Percentiles rank a stretch among this genome's conserved stretches.
phyloP scores from a whole-genome alignment of 2,888 invertebrate species.

The Meta bourneti region DNA sequence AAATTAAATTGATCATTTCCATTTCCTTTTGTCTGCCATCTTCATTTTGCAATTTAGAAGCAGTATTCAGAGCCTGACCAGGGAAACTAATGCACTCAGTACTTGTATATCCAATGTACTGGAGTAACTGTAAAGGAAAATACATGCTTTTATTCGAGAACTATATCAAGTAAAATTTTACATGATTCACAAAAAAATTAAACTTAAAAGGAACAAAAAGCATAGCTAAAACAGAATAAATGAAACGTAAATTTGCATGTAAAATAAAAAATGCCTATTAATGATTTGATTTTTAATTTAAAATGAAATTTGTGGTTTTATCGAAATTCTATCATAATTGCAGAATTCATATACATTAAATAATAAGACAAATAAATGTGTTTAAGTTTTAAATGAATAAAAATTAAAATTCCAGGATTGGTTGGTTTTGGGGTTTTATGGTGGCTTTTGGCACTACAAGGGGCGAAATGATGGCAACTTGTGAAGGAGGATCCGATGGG shows the following conservation, averaged over 20 bases:
- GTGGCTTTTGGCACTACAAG: too few species aligned
- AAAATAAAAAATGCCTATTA: background rate
- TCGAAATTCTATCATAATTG: too few species aligned
- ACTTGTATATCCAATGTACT: slow-evolving; percentile 94
- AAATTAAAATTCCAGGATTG: too few species aligned
- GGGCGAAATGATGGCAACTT: too few species aligned
- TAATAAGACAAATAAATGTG: too few species aligned
- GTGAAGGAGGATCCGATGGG: too few species aligned
- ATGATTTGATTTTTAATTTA: too few species aligned
- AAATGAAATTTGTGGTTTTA: background rate
- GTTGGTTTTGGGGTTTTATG: too few species aligned
- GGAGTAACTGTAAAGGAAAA: slow-evolving; percentile 85
- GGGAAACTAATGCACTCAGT: slow-evolving; percentile 89
- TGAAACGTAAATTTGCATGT: background rate
- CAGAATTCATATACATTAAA: too few species aligned
- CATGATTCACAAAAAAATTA: background rate
- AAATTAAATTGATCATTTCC: slow-evolving; percentile 91
- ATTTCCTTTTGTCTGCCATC: slow-evolving; percentile 89
- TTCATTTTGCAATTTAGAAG: slow-evolving; percentile 86
- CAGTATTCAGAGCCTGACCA: slow-evolving; percentile 88
- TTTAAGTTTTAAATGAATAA: too few species aligned
- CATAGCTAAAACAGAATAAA: background rate
- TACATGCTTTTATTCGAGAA: background rate
- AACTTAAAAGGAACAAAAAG: background rate
- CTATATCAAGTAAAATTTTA: background rate